phyloP scores from a whole-genome alignment of 2,113 vertebrate species.

The Syrmaticus mikado region DNA sequence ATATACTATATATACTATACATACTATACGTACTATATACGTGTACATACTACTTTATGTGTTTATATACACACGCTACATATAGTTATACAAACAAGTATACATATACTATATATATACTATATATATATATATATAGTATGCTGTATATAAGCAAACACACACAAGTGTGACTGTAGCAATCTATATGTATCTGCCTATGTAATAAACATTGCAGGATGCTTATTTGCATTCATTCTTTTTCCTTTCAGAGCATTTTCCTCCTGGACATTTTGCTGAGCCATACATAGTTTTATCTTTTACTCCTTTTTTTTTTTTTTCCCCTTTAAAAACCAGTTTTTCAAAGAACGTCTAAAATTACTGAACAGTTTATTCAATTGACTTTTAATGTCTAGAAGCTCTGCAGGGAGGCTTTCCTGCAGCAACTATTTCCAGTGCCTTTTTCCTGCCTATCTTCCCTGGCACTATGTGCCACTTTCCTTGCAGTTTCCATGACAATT shows the following conservation, averaged over 20 bases:
- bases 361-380: conserved; percentile 11
- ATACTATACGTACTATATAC: no score
- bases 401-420: conserved; percentile 9
- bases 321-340: not conserved
- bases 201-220: not conserved
- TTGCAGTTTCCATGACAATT: conserved; percentile 64
- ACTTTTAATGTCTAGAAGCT: conserved; percentile 35
- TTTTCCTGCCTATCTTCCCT: conserved; percentile 34
- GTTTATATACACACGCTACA: not conserved
- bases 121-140: not conserved
- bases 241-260: not conserved
- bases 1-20: no score
- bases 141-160: not conserved
- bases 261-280: not conserved
- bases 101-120: not conserved
- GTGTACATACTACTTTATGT: not conserved
- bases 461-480: conserved; percentile 46
- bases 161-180: not conserved
- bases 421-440: conserved; percentile 58
- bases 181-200: not conserved
- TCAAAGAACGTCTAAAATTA: conserved; percentile 28
- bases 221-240: not conserved
- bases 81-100: not conserved
- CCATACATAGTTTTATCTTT: not conserved
- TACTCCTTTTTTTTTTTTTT: not conserved